phyloP scores from a whole-genome alignment of 2,113 vertebrate genomes.

The Siphamia tubifer region DNA sequence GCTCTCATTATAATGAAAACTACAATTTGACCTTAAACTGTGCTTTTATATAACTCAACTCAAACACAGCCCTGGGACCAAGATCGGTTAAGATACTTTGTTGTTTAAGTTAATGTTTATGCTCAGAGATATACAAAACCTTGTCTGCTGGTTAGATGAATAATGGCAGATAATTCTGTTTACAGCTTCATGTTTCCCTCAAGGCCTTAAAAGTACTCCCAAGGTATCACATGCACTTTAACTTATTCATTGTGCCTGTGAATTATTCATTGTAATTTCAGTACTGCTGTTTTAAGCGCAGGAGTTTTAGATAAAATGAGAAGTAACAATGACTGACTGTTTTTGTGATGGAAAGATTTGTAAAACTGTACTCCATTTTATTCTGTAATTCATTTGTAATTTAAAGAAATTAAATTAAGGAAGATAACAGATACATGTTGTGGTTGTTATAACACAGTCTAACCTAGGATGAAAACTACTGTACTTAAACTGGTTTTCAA shows the following conservation, averaged over 20 bases:
- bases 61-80: neutral
- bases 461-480: neutral
- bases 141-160: neutral
- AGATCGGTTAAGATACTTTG: too few relatives aligned
- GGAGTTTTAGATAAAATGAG: neutral
- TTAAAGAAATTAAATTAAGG: neutral
- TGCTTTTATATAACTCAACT: neutral
- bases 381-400: neutral
- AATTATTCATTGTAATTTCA: conserved; percentile 54
- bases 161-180: neutral
- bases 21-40: neutral
- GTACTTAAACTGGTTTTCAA: too few relatives aligned
- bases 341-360: conserved; percentile 10
- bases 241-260: conserved; percentile 22
- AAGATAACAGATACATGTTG: too few relatives aligned
- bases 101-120: neutral
- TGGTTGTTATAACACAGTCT: neutral
- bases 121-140: neutral
- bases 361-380: neutral
- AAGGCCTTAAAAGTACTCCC: neutral
- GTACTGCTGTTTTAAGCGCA: neutral
- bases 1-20: neutral
- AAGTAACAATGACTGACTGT: neutral
- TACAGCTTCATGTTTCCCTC: neutral
- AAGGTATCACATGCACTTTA: neutral